Conservation (phyloP, 2,797 vertebrate species). For the Natrix natrix region DNA sequence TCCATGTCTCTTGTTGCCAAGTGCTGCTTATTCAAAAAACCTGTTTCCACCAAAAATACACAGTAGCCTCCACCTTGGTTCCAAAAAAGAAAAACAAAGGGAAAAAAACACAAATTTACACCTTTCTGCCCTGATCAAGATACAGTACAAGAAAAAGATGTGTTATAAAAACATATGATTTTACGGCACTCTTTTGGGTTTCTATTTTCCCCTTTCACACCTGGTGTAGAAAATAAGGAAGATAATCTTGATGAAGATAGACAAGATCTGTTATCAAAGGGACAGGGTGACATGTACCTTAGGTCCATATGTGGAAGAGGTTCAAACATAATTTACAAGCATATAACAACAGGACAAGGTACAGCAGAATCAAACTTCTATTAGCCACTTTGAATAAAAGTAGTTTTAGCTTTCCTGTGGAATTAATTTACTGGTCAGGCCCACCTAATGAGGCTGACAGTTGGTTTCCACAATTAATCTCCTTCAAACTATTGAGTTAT, state of each 20-base stretch:
- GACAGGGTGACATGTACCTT: neutral
- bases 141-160: neutral
- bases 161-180: neutral
- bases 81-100: neutral
- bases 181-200: neutral
- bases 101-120: neutral
- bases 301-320: neutral
- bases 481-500: neutral
- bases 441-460: neutral
- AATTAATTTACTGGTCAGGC: neutral
- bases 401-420: neutral
- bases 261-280: neutral
- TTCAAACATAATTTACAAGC: neutral
- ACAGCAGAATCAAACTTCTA: neutral
- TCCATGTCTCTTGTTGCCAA: neutral
- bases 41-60: neutral
- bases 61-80: constrained; percentile 9
- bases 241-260: neutral
- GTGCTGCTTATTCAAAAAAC: neutral
- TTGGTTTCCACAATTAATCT: neutral
- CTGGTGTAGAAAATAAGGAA: neutral
- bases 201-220: neutral
- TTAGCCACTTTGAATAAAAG: neutral
- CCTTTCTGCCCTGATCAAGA: constrained; percentile 4
- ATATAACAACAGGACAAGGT: neutral